Base-by-base conservation (phyloP, 2,113 vertebrate genomes). In the Abramis brama region DNA sequence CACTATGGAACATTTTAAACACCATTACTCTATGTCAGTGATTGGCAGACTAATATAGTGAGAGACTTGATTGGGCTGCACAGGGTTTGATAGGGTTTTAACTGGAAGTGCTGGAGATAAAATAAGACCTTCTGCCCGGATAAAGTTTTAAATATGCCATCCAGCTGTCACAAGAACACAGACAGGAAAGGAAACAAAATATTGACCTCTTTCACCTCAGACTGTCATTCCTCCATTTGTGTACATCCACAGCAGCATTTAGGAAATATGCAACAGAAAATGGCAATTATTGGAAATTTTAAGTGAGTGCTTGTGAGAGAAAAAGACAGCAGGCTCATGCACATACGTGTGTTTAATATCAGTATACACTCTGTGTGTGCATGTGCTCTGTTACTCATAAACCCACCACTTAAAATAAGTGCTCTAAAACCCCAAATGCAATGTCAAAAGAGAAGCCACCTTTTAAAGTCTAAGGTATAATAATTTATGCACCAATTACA, bases 361-460 rank as follows among this genome's bases (percentile, higher is more conserved):
- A 62, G 84, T 71, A 79, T 43, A 25, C 43, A 33, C 73, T 82
- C 84, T 52, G 62, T 83, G 76, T 86, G 79, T 87, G 66, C 71
- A 50, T 76, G 36, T 55, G 83, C 62, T 80, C 77, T 88, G 85
- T 89, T 83, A 66, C 86, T 79, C 76, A 60, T 88, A 87, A 90
- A 91, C 43, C 85, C 45, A 73, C 85, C 85, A 90, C 89, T 90
- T 89, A 84, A 92, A 92, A 88, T 78, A 76, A 27, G 70, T 85
- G 71, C 89, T 84, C 70, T 88, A 86, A 87, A 87, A 86, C 76
- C 79, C 60, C 36, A 81, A 84, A 82, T 19, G 43, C 78, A 66
- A 68, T 73, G 87, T 87, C 76, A 91, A 87, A 90, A 76, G 76
- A 78, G 74, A 86, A 82, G 85, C 68, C 66, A 21, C 73, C 64